Percentiles rank a stretch among this genome's conserved stretches.
Evolutionary conservation across 92 coral and sea anemone species (phyloP).

Genomic region (Actinostola sp.): DNA sequence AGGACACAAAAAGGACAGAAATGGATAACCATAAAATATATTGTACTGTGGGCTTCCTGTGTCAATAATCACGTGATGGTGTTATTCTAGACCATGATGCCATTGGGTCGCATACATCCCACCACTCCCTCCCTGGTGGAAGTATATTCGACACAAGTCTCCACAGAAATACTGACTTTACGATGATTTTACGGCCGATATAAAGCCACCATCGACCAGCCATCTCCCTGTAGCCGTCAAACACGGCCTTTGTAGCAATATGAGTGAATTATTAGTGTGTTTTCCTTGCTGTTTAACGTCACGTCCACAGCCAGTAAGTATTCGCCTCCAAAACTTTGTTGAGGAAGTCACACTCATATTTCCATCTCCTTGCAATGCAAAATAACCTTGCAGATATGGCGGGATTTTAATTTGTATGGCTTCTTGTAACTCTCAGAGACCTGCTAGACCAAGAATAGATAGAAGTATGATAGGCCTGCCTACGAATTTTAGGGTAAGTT

Average conservation of each 20-base stretch:
- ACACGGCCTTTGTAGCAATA: conserved; percentile 40
- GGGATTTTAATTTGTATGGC: neutral
- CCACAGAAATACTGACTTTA: conserved; percentile 19
- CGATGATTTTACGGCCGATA: conserved; percentile 29
- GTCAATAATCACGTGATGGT: conserved; percentile 14
- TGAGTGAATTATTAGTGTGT: conserved; percentile 59
- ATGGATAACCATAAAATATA: no score
- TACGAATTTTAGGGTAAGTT: conserved; percentile 78
- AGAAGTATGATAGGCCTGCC: conserved; percentile 85
- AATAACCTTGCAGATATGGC: neutral
- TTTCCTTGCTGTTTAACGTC: conserved; percentile 52
- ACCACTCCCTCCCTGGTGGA: conserved; percentile 64
- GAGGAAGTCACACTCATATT: neutral
- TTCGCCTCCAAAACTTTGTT: neutral
- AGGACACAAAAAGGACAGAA: no score
- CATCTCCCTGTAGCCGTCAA: conserved; percentile 20
- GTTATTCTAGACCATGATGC: conserved; percentile 12
- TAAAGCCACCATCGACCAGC: conserved; percentile 16
- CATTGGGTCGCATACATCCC: conserved; percentile 26
- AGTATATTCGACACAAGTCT: conserved; percentile 19
- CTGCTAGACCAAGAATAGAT: conserved; percentile 71
- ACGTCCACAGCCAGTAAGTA: conserved; percentile 41
- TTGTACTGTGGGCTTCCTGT: conserved; percentile 30
- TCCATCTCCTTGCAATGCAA: neutral
- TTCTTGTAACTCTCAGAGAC: conserved; percentile 17